These are phyloP conservation scores for Lacanobia wlatinum DNA, from an alignment of 2,888 invertebrate species.

Conservation along the genomic window DNA sequence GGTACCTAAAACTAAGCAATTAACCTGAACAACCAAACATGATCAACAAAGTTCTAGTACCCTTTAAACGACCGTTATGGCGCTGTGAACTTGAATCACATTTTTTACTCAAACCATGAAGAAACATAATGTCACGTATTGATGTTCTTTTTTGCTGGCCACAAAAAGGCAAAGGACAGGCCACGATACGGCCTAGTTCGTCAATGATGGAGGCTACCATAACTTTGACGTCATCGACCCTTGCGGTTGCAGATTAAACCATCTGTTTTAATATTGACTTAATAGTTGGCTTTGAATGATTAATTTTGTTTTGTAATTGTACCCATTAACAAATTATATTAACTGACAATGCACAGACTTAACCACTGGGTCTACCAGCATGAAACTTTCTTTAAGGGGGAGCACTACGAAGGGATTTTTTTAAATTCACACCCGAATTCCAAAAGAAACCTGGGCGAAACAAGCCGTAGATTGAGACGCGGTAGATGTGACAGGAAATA, in stretches of 20 bases:
- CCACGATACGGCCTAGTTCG: constrained; percentile 54
- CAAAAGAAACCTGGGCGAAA: no score
- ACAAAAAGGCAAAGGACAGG: constrained; percentile 54
- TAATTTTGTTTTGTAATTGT: no score
- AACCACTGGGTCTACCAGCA: no score
- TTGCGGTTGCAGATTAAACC: not conserved
- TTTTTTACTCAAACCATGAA: constrained; percentile 40
- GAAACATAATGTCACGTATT: constrained; percentile 47
- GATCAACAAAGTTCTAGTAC: constrained; percentile 1
- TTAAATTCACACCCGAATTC: no score
- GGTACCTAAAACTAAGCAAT: not conserved
- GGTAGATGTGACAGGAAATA: no score
- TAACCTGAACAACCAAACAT: not conserved
- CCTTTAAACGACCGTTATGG: constrained; percentile 30
- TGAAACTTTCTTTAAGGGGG: no score
- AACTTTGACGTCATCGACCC: not conserved
- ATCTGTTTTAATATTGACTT: not conserved
- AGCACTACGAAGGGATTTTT: no score
- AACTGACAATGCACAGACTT: no score
- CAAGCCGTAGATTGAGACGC: no score
- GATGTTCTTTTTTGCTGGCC: constrained; percentile 24
- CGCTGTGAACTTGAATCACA: constrained; percentile 34
- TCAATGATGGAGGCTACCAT: constrained; percentile 34
- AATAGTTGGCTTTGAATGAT: not conserved
- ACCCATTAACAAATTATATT: no score